These are phyloP conservation scores for Cerceris rybyensis DNA, from an alignment of 2,888 invertebrate genomes.

Conservation along the genomic window DNA sequence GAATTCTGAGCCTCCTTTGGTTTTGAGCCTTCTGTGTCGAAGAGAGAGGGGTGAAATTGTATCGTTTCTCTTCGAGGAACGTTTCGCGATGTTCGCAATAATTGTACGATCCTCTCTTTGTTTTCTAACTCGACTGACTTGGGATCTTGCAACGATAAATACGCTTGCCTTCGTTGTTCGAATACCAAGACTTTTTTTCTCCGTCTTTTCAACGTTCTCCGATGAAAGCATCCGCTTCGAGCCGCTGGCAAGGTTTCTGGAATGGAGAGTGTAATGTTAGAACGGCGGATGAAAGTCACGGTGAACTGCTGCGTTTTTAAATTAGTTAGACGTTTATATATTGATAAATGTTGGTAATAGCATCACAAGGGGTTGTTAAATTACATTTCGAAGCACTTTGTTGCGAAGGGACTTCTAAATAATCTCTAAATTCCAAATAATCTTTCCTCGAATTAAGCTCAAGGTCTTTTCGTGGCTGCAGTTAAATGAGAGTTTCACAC, in stretches of 20 bases:
- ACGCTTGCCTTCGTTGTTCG: conserved; percentile 13
- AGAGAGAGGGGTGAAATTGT: too few relatives aligned
- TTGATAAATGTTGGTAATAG: too few relatives aligned
- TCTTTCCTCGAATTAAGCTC: too few relatives aligned
- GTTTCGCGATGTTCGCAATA: not conserved
- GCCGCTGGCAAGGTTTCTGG: not conserved
- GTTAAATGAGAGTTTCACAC: too few relatives aligned
- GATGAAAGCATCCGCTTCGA: not conserved
- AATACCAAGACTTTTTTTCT: not conserved
- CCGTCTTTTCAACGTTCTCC: not conserved
- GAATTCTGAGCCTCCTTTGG: too few relatives aligned
- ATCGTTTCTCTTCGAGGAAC: not conserved
- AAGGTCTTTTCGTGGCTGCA: too few relatives aligned
- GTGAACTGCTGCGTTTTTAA: not conserved
- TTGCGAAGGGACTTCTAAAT: not conserved
- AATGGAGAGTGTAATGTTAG: not conserved
- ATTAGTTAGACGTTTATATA: too few relatives aligned
- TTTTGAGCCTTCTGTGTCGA: too few relatives aligned
- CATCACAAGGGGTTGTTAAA: too few relatives aligned
- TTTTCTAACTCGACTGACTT: not conserved
- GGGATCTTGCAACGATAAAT: conserved; percentile 35
- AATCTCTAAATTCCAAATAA: too few relatives aligned
- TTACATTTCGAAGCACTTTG: not conserved
- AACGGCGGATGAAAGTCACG: not conserved
- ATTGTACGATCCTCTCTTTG: not conserved